These are phyloP conservation scores for Listrodromus nycthemerus DNA, from an alignment of 2,888 invertebrate genomes.

Conservation along the genomic window DNA sequence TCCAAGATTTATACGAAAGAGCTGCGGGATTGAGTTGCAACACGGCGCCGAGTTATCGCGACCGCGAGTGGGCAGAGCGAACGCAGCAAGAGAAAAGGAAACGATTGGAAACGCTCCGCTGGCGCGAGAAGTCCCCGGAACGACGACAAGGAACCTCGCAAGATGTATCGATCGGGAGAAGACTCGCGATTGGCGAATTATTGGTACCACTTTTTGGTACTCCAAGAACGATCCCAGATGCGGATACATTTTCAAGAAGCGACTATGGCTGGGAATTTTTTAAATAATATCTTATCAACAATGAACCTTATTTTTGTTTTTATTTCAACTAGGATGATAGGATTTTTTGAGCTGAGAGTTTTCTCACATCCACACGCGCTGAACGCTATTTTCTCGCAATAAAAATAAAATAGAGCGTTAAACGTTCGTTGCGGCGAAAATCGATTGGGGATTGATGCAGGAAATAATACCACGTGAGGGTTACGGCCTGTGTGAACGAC, in stretches of 20 bases:
- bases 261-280: not conserved
- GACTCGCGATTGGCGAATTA: conserved; percentile 42
- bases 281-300: not conserved
- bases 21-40: conserved; percentile 84
- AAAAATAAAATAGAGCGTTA: not conserved
- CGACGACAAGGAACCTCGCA: conserved; percentile 18
- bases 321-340: not conserved
- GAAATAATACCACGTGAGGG: not conserved
- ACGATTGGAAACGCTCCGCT: conserved; percentile 14
- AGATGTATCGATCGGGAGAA: conserved; percentile 43
- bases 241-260: not conserved
- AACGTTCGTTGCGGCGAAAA: not conserved
- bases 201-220: conserved; percentile 20
- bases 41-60: conserved; percentile 83
- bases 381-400: not conserved
- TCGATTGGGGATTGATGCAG: not conserved
- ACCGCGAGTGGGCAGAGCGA: conserved; percentile 82
- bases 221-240: not conserved
- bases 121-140: conserved; percentile 4
- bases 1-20: conserved; percentile 83
- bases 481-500: conserved; percentile 21
- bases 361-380: not conserved
- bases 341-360: not conserved
- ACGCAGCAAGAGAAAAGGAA: conserved; percentile 67
- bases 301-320: not conserved